Evolutionary conservation across 2,888 invertebrate genomes (phyloP), one percentile per base, ranked within the genome.

Genomic region (Coecobrya sp.): DNA sequence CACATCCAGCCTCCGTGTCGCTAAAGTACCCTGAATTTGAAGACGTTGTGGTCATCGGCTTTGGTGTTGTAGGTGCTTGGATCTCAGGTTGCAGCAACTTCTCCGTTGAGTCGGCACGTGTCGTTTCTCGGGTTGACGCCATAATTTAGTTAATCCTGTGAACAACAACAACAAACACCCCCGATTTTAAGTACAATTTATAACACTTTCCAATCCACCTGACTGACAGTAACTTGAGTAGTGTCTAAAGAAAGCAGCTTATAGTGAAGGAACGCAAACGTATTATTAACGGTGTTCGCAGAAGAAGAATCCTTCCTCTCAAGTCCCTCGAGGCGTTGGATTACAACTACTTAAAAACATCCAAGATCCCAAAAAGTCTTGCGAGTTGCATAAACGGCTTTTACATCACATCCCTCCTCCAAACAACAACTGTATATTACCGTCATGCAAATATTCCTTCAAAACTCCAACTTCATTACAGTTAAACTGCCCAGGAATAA

Each of bases 31-130:
- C 93, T 36, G 90, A 92, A 65, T 93, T 93, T 16, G 92, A 91
- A 22, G 89, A 59, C 45, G 91, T 89, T n/a, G 92, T 76, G 59
- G 76, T 49, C n/a, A n/a, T n/a, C n/a, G 79, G 70, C 30, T 85
- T 91, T 7, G 73, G 55, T 5, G 73, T 42, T 19, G 62, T 79
- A 0, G 89, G 73, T 0, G 70, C 42, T 10, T 84, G 81, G 5
- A 84, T 16, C n/a, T 94, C 94, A 10, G 91, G 89, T 27, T 93
- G 93, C 10, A 94, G 79, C 11, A 94, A 89, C 52, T 94, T 94
- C 73, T 94, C 94, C 19, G 92, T 93, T 10, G 93, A 93, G 16
- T 94, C 94, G 0, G 93, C 93, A 16, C 92, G 89, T 36, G 70
- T 88, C 42, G 85, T 65, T 36, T 92, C 92, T 8, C 86, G 22